Evolutionary conservation across 2,888 invertebrate species (phyloP).

Genomic region (Imbricaverruca yamaguchii): DNA sequence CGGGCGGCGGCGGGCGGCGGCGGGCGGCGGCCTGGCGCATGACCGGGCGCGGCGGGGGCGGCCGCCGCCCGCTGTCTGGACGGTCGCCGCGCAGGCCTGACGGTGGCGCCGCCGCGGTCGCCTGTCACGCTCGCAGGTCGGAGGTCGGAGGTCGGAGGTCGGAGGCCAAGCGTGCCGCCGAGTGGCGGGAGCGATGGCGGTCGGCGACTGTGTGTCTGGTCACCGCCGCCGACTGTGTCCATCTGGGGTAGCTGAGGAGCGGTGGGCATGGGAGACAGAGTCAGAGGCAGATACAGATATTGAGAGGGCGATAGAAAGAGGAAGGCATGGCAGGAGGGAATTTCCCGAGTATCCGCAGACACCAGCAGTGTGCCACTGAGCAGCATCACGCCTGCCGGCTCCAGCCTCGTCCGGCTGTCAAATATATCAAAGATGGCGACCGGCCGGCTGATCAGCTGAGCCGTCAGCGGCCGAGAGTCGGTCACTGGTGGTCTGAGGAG

Average conservation of each 20-base stretch:
- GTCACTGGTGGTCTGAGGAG: no score
- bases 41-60: not conserved
- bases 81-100: not conserved
- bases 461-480: no score
- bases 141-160: not conserved
- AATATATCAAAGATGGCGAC: no score
- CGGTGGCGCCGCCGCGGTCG: not conserved
- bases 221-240: not conserved
- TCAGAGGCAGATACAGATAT: no score
- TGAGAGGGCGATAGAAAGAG: no score
- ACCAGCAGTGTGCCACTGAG: no score
- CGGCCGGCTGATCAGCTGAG: no score
- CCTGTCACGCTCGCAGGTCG: not conserved
- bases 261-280: not conserved
- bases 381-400: no score
- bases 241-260: not conserved
- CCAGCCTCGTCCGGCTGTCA: no score
- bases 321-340: no score
- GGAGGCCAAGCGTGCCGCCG: not conserved
- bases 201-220: not conserved
- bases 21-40: not conserved
- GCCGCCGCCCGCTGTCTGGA: not conserved
- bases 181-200: not conserved
- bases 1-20: not conserved
- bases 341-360: no score